Evolutionary conservation across 2,888 invertebrate species (phyloP), one percentile per base, ranked within the genome.

Genomic region (Schizaphis graminum): DNA sequence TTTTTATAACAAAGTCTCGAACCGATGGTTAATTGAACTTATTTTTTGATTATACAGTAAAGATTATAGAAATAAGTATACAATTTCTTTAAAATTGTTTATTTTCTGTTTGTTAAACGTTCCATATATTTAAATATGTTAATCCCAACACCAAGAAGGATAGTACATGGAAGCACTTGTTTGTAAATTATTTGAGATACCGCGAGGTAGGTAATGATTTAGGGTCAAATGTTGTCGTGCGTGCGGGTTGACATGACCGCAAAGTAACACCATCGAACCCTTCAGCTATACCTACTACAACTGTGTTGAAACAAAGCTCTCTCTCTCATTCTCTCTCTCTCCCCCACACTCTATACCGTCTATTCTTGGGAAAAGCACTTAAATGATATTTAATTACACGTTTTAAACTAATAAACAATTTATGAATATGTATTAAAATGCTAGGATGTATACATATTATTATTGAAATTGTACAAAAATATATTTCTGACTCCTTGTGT

Each of bases 361-460:
- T 28, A 87, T 49, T n/a, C 24, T 13, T 41, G 89, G 92, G 24
- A 56, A 93, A 88, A 93, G 53, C 53, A 92, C 87, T 93, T 93
- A 77, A 93, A 84, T 93, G 53, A 89, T 93, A 89, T 93, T 93
- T 93, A 93, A 89, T 93, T 77, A 89, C n/a, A 89, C n/a, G 89
- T 24, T 77, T 61, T 87, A 61, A 49, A 47, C 49, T 87, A 49
- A 67, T n/a, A 86, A 35, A 87, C 92, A 87, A 49, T 87, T 87
- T 61, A 87, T 92, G 61, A 87, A 85, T 91, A 35, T 89, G 8
- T 28, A 4, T 11, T 85, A 44, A 44, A 87, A 87, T 67, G 41
- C 49, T 87, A 26, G 26, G 47, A n/a, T 85, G 35, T 86, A 86
- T 44, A 4, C 47, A 84, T 41, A 77, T 11, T 28, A 85, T 28